Conservation (phyloP, 2,113 vertebrate genomes). For the Saguinus midas region DNA sequence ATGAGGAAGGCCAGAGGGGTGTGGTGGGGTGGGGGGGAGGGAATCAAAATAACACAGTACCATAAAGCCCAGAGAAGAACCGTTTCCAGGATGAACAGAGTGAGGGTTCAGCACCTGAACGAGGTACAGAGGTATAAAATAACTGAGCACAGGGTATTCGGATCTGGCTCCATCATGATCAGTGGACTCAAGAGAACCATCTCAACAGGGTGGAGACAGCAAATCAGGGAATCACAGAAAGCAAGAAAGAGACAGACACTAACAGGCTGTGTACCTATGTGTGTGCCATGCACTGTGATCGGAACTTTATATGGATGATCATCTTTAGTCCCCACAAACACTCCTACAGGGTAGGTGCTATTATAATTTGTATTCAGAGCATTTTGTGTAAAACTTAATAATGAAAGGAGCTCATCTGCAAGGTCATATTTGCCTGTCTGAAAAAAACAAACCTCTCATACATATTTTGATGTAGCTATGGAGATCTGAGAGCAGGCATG, state of each 20-base stretch:
- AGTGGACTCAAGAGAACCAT: not conserved
- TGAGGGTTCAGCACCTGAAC: not conserved
- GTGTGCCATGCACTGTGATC: not conserved
- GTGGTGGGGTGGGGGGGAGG: not conserved
- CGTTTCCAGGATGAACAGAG: not conserved
- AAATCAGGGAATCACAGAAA: not conserved
- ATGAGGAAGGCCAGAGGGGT: not conserved
- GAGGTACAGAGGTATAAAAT: not conserved
- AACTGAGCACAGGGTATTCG: not conserved
- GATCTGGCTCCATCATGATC: not conserved
- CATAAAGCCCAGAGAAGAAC: not conserved
- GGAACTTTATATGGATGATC: not conserved
- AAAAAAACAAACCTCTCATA: slow-evolving; percentile 45
- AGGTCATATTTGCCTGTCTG: slow-evolving; percentile 44
- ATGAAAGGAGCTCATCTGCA: slow-evolving; percentile 12
- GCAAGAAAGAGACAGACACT: not conserved
- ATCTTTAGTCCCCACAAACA: slow-evolving; percentile 8
- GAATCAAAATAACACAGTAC: not conserved
- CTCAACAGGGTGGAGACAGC: not conserved
- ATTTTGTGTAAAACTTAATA: not conserved
- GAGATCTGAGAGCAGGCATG: slow-evolving; percentile 51
- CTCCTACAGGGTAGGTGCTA: not conserved
- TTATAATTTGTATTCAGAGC: slow-evolving; percentile 1
- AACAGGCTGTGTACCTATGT: not conserved
- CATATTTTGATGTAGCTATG: slow-evolving; percentile 64